These are phyloP conservation scores for Akabosia matsudoensis DNA, from an alignment of 1,140 invertebrate species.

Conservation along the genomic window DNA sequence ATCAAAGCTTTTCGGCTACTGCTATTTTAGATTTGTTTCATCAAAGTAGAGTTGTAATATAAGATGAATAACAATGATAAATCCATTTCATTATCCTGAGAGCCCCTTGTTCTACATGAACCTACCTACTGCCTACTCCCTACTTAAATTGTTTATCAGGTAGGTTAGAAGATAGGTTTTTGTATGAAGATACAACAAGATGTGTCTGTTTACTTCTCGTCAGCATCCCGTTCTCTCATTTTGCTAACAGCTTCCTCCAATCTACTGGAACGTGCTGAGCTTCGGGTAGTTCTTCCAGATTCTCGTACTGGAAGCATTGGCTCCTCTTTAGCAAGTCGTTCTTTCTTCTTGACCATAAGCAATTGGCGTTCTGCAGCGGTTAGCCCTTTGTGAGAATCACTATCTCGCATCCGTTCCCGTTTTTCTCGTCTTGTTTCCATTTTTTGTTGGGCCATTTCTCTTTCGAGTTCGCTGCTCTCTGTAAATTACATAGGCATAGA, in stretches of 20 bases:
- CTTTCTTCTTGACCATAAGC: slow-evolving; percentile 46
- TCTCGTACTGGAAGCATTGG: neutral
- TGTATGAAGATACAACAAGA: neutral
- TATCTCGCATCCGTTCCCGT: slow-evolving; percentile 34
- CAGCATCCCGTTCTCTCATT: slow-evolving; percentile 34
- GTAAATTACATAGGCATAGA: neutral
- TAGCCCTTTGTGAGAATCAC: slow-evolving; percentile 37
- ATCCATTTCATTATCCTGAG: slow-evolving; percentile 3
- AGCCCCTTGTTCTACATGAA: neutral
- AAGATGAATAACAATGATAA: neutral
- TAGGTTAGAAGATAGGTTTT: neutral
- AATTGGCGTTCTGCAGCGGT: slow-evolving; percentile 44
- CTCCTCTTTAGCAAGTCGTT: slow-evolving; percentile 45
- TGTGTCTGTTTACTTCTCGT: neutral
- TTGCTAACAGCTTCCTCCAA: slow-evolving; percentile 45
- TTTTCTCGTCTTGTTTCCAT: slow-evolving; percentile 45
- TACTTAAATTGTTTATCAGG: slow-evolving; percentile 10
- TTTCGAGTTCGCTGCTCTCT: slow-evolving; percentile 47
- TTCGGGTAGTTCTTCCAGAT: slow-evolving; percentile 38
- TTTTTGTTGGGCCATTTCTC: slow-evolving; percentile 45
- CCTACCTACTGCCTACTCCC: neutral
- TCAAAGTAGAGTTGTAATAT: neutral
- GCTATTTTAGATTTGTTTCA: neutral
- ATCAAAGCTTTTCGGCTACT: neutral
- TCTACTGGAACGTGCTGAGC: slow-evolving; percentile 33